phyloP scores from a whole-genome alignment of 2,797 vertebrate species.

The Sylvia borin region DNA sequence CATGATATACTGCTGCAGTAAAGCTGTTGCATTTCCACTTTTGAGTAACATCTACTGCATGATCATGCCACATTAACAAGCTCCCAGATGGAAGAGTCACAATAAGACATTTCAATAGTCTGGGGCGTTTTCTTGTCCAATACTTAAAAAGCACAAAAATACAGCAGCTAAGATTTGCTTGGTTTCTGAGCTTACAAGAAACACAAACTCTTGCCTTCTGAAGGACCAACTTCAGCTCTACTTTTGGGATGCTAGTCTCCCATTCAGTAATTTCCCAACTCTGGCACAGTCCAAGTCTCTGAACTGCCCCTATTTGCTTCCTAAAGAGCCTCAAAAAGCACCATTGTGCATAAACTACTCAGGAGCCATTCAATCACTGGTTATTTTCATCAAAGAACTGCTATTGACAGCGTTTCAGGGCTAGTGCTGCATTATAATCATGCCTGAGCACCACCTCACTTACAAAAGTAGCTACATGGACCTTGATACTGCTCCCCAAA shows the following conservation, averaged over 20 bases:
- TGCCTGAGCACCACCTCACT: neutral
- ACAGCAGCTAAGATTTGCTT: neutral
- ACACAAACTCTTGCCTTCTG: neutral
- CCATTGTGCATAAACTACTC: neutral
- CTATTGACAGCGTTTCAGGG: neutral
- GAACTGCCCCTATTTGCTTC: neutral
- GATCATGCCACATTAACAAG: neutral
- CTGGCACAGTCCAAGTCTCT: neutral
- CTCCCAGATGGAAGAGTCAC: neutral
- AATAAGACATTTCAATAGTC: neutral
- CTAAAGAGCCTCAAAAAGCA: neutral
- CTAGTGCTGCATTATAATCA: neutral
- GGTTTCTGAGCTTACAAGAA: neutral
- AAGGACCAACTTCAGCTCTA: neutral
- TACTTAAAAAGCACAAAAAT: neutral
- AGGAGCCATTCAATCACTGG: neutral
- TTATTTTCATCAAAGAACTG: neutral
- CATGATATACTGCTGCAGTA: neutral
- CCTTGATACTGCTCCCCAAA: neutral
- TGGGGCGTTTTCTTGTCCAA: no score
- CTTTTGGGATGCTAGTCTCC: neutral
- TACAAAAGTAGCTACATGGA: neutral
- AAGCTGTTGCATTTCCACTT: neutral
- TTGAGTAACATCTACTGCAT: neutral
- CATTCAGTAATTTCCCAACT: neutral